phyloP scores from a whole-genome alignment of 2,113 vertebrate species.

The Esox niger region DNA sequence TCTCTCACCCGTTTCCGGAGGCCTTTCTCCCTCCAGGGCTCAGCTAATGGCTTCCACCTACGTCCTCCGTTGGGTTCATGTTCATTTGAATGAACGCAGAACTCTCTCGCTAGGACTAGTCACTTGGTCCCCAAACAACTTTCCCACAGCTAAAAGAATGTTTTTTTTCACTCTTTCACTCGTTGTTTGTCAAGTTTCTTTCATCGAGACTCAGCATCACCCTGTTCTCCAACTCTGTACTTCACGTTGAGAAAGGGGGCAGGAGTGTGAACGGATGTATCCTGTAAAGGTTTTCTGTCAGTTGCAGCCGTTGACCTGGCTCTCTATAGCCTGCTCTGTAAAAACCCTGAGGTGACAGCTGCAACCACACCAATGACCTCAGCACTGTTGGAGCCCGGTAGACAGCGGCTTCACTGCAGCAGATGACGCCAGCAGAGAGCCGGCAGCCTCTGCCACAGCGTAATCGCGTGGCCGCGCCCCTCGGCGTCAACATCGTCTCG shows the following conservation, averaged over 20 bases:
- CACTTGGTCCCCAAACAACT: no score
- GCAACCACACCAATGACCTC: not conserved
- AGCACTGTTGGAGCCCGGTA: not conserved
- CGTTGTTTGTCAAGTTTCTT: not conserved
- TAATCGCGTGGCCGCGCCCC: no score
- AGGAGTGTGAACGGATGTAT: not conserved
- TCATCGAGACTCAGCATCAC: not conserved
- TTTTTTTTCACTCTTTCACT: no score
- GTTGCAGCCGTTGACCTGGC: not conserved
- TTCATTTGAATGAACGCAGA: no score
- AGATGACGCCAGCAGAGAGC: not conserved
- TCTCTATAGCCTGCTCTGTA: not conserved
- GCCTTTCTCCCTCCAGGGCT: slow-evolving; percentile 4
- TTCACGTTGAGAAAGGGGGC: not conserved
- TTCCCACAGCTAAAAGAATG: not conserved
- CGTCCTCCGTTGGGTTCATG: not conserved
- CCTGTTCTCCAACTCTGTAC: not conserved
- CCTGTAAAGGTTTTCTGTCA: not conserved
- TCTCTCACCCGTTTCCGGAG: not conserved
- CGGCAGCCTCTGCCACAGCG: not conserved
- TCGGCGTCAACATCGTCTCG: no score
- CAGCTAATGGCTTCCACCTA: not conserved
- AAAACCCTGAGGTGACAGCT: not conserved
- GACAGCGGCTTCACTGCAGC: not conserved
- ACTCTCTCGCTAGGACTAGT: no score